phyloP scores from a whole-genome alignment of 2,888 invertebrate species.

The Ophion ventricosus region DNA sequence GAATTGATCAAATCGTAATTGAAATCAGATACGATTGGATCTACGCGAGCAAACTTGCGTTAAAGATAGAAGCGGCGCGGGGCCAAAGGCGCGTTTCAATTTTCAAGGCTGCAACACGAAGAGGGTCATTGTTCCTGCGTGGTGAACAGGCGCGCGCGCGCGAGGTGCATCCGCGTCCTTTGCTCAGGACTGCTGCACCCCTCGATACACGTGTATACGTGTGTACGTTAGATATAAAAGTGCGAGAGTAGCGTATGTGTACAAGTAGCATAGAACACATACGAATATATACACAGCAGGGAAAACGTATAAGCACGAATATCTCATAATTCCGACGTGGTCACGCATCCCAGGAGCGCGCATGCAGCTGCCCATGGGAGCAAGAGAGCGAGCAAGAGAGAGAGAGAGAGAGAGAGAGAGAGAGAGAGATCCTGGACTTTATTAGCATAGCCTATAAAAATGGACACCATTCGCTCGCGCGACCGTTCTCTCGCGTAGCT shows the following conservation, averaged over 20 bases:
- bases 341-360: conserved; percentile 78
- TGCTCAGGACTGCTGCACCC: conserved; percentile 58
- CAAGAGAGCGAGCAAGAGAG: conserved; percentile 45
- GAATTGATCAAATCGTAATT: background rate
- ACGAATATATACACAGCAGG: conserved; percentile 64
- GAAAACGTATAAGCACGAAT: conserved; percentile 73
- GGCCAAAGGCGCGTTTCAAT: conserved; percentile 36
- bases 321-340: conserved; percentile 80
- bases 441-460: conserved; percentile 83
- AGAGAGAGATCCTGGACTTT: conserved; percentile 72
- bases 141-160: conserved; percentile 12
- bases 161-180: conserved; percentile 49
- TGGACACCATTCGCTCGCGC: conserved; percentile 73
- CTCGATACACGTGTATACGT: conserved; percentile 11
- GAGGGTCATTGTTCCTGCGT: conserved; percentile 60
- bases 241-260: no score
- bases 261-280: conserved; percentile 8
- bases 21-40: background rate
- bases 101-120: conserved; percentile 59
- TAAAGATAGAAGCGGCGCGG: background rate
- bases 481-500: conserved; percentile 65
- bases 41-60: background rate
- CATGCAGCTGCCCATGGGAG: conserved; percentile 78
- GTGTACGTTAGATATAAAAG: conserved; percentile 5
- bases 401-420: conserved; percentile 26